These are phyloP conservation scores for Galleria mellonella DNA, from an alignment of 1,140 invertebrate genomes.

Conservation along the genomic window DNA sequence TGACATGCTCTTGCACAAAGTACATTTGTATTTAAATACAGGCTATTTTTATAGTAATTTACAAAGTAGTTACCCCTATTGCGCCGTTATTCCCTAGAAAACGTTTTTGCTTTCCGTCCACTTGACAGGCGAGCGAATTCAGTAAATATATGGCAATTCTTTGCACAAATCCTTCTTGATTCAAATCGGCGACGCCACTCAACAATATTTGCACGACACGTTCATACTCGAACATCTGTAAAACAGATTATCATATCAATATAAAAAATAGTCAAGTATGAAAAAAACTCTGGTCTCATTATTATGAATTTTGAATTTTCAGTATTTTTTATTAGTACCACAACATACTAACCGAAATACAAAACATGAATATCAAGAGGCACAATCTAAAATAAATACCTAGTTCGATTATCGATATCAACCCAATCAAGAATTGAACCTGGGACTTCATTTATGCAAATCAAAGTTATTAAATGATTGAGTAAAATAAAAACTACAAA, in stretches of 20 bases:
- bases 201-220: conserved; percentile 90
- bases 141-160: conserved; percentile 95
- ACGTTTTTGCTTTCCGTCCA: conserved; percentile 93
- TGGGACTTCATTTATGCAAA: no score
- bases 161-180: conserved; percentile 93
- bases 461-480: no score
- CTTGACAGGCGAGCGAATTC: conserved; percentile 96
- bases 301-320: no score
- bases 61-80: conserved; percentile 79
- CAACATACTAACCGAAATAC: no score
- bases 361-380: no score
- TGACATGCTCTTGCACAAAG: no score
- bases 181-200: conserved; percentile 85
- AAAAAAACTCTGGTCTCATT: no score
- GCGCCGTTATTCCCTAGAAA: conserved; percentile 92
- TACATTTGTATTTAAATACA: not conserved
- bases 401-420: no score
- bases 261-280: not conserved
- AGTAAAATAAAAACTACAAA: no score
- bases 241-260: conserved; percentile 20
- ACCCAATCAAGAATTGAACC: no score
- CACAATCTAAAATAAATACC: no score
- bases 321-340: no score
- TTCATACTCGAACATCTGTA: conserved; percentile 92
- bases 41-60: not conserved